These are phyloP conservation scores for Neogobius melanostomus DNA, from an alignment of 2,113 vertebrate species.

Conservation along the genomic window DNA sequence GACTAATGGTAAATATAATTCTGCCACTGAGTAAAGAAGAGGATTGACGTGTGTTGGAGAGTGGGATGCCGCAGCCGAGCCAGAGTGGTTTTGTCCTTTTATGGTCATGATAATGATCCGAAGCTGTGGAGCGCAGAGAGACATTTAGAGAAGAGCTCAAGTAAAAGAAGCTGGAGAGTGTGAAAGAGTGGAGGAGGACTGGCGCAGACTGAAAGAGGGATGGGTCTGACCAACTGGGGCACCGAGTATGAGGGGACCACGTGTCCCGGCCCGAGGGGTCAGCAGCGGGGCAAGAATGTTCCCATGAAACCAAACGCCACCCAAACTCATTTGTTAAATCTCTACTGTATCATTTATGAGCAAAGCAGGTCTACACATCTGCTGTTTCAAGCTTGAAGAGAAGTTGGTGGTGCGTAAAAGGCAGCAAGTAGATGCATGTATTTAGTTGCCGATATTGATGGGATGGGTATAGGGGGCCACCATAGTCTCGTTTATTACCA, in stretches of 20 bases:
- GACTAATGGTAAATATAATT: background rate
- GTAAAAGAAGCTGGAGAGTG: constrained; percentile 37
- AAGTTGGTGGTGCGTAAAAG: no score
- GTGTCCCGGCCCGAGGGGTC: constrained; percentile 42
- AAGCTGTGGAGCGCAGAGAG: background rate
- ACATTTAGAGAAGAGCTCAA: constrained; percentile 22
- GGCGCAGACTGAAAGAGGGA: constrained; percentile 3
- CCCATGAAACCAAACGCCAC: constrained; percentile 65
- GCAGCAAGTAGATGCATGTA: no score
- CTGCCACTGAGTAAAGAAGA: background rate
- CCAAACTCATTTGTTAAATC: background rate
- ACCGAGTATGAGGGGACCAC: constrained; percentile 30
- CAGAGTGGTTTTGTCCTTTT: constrained; percentile 68
- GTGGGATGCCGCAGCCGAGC: constrained; percentile 22
- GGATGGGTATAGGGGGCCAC: no score
- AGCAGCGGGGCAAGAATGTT: constrained; percentile 69
- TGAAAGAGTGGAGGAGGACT: constrained; percentile 23
- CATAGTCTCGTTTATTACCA: no score
- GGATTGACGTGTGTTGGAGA: background rate
- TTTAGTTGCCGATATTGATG: no score
- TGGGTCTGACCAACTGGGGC: background rate
- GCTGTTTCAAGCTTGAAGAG: background rate
- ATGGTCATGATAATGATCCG: constrained; percentile 61
- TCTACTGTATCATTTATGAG: background rate
- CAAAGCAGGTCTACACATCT: background rate